Evolutionary conservation across 2,797 vertebrate genomes (phyloP), one percentile per base, ranked within the genome.

Genomic region (Eulemur albifrons): DNA sequence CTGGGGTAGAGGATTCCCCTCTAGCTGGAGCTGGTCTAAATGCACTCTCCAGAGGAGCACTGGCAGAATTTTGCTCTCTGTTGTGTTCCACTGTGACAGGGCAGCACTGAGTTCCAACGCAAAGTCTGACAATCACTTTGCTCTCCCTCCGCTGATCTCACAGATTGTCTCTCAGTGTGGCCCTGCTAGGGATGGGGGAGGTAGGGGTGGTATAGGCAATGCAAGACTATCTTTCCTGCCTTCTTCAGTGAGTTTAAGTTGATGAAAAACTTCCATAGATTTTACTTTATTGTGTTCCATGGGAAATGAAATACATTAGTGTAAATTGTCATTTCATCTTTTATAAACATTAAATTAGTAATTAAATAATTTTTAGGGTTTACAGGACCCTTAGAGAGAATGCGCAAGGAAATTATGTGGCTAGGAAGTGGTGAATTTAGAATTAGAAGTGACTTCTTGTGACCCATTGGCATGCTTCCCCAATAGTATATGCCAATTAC

Each of bases 331-430:
- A 69, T 82, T 76, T 69, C 77, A n/a, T 76, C 27, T 61, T 69
- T 86, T 40, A 7, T 59, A 88, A 88, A n/a, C 27, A 75, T 43
- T 76, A 92, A 88, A 50, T 52, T 76, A n/a, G 30, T 69, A 67
- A 75, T 69, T 45, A 70, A 57, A 35, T 43, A 77, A 30, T 69
- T 50, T 57, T 75, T 69, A 61, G 15, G 52, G 6, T 8, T 52
- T 40, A 88, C 11, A 18, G 4, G 27, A 82, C 9, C 17, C 17
- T 35, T 75, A 48, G 52, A 40, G 15, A 80, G 54, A 27, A 30
- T 38, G 15, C 45, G 27, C 61, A 48, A 83, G 13, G n/a, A 32
- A 67, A n/a, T 45, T 27, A 52, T 5, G 4, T 67, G 7, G 10
- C 40, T 40, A 23, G 35, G 43, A 67, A 21, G 1, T 6, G n/a